These are phyloP conservation scores for Graphium colonna DNA, from an alignment of 2,888 invertebrate genomes.

Conservation along the genomic window DNA sequence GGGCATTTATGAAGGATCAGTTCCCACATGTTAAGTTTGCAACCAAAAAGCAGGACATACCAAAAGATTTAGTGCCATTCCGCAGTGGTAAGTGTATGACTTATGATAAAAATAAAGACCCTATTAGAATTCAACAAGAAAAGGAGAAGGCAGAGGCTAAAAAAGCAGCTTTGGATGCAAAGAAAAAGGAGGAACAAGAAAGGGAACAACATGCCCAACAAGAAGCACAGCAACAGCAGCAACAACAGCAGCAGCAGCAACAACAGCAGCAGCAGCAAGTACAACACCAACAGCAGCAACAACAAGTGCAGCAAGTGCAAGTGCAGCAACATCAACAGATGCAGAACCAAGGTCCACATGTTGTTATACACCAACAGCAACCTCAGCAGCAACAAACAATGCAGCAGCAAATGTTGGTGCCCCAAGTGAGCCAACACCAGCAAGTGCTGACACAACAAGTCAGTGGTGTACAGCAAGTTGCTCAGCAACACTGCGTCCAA, in stretches of 20 bases:
- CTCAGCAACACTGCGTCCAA: slow-evolving; percentile 73
- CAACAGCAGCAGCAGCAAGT: slow-evolving; percentile 61
- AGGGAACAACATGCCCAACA: slow-evolving; percentile 64
- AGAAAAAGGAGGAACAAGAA: slow-evolving; percentile 72
- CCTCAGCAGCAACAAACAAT: slow-evolving; percentile 55
- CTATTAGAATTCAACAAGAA: slow-evolving; percentile 69
- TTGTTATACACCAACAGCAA: slow-evolving; percentile 63
- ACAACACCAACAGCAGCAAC: slow-evolving; percentile 67
- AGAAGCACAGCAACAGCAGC: slow-evolving; percentile 57
- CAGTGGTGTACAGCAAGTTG: slow-evolving; percentile 63
- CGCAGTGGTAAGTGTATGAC: slow-evolving; percentile 78
- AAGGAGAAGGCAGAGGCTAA: slow-evolving; percentile 74
- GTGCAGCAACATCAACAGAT: slow-evolving; percentile 52
- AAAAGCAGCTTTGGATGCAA: slow-evolving; percentile 72
- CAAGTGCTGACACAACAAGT: slow-evolving; percentile 69
- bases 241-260: slow-evolving; percentile 49
- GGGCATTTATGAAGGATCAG: slow-evolving; percentile 90
- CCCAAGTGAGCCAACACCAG: slow-evolving; percentile 75
- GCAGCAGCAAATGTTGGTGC: slow-evolving; percentile 75
- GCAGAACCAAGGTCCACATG: slow-evolving; percentile 54
- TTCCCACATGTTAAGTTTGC: slow-evolving; percentile 89
- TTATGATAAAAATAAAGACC: slow-evolving; percentile 76
- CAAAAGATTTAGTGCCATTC: slow-evolving; percentile 73
- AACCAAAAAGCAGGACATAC: slow-evolving; percentile 76
- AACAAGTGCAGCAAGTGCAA: slow-evolving; percentile 67